These are phyloP conservation scores for Archilochus colubris DNA, from an alignment of 2,113 vertebrate genomes.

Conservation along the genomic window DNA sequence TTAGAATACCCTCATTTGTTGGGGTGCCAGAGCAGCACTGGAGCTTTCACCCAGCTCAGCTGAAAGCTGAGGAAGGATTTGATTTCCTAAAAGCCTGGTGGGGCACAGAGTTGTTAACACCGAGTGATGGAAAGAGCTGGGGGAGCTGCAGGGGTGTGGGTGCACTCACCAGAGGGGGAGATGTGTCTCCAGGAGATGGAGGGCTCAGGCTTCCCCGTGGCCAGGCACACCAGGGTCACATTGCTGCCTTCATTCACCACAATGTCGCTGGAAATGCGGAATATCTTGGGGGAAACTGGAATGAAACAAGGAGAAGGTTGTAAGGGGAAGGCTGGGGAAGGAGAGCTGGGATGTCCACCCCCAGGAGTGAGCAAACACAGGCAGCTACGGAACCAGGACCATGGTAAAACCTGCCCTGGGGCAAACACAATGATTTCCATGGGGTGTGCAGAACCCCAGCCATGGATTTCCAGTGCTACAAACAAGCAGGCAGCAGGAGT, in stretches of 20 bases:
- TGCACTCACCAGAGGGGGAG: conserved; percentile 90
- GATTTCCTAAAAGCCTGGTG: fast-evolving
- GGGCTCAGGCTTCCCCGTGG: conserved; percentile 95
- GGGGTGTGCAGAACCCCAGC: background rate
- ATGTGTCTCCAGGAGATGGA: conserved; percentile 97
- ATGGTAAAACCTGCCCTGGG: fast-evolving
- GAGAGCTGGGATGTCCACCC: background rate
- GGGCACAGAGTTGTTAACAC: background rate
- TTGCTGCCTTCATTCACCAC: conserved; percentile 96
- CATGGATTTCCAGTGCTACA: fast-evolving
- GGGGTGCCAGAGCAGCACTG: fast-evolving
- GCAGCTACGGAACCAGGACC: fast-evolving
- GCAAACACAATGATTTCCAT: too few relatives aligned
- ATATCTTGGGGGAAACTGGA: conserved; percentile 96
- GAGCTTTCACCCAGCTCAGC: background rate
- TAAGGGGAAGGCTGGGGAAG: background rate
- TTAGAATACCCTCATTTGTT: background rate
- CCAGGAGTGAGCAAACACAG: fast-evolving
- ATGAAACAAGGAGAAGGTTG: background rate
- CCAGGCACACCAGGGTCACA: conserved; percentile 92
- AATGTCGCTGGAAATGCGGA: conserved; percentile 90
- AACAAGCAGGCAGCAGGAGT: background rate
- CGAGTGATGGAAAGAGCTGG: background rate
- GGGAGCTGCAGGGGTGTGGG: too few relatives aligned
- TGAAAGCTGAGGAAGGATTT: background rate